A percentile compares a stretch with the other conserved stretches of the same genome.
Conservation (phyloP, 1,140 invertebrate genomes). For the Drosophila lacteicornis region DNA sequence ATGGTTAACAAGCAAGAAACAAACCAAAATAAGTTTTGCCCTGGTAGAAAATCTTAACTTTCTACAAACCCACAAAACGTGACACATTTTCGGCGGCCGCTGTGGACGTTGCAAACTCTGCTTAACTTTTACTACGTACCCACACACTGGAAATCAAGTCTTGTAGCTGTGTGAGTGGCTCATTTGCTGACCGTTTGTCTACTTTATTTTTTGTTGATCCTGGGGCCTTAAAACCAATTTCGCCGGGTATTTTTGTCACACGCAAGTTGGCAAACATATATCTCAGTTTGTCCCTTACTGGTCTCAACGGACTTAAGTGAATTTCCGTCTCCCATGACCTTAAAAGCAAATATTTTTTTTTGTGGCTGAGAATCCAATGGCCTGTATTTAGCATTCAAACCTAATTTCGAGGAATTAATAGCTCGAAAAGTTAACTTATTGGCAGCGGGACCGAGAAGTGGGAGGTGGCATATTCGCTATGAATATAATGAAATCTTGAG, state of each 20-base stretch:
- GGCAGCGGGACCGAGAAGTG: background rate
- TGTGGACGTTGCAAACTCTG: slow-evolving; percentile 45
- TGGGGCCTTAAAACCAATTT: slow-evolving; percentile 58
- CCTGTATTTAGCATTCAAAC: slow-evolving; percentile 22
- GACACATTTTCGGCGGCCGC: slow-evolving; percentile 69
- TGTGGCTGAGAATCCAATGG: background rate
- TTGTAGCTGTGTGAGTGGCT: slow-evolving; percentile 22
- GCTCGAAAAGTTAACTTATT: slow-evolving; percentile 3
- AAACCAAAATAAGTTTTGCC: slow-evolving; percentile 54
- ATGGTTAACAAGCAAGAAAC: slow-evolving; percentile 70
- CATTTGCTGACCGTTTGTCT: slow-evolving; percentile 56
- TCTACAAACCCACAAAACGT: slow-evolving; percentile 64
- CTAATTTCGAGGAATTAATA: slow-evolving; percentile 17
- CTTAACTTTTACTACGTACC: slow-evolving; percentile 52
- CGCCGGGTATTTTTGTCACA: slow-evolving; percentile 60
- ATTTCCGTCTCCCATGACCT: slow-evolving; percentile 19
- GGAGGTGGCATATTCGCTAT: no score
- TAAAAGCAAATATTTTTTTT: slow-evolving; percentile 44
- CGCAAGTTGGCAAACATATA: slow-evolving; percentile 49
- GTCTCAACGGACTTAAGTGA: slow-evolving; percentile 43
- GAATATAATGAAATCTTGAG: background rate
- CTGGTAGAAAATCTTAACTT: slow-evolving; percentile 69
- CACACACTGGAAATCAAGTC: slow-evolving; percentile 7
- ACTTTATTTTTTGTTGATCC: slow-evolving; percentile 30
- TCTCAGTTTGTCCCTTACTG: slow-evolving; percentile 27